phyloP scores from a whole-genome alignment of 1,140 invertebrate genomes.

The Drosophila varians region DNA sequence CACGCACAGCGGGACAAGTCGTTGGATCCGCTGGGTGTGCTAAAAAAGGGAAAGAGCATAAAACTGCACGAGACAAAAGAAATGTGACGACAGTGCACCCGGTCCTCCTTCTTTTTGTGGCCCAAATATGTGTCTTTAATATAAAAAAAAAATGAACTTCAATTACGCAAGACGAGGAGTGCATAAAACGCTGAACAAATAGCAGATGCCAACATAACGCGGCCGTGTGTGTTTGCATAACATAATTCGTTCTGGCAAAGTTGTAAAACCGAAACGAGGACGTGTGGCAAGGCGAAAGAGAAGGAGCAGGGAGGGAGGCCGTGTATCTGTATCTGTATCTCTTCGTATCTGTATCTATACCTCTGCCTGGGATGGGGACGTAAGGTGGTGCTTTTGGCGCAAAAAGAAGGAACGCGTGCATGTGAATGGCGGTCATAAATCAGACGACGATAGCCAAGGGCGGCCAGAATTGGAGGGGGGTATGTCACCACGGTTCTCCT shows the following conservation, averaged over 20 bases:
- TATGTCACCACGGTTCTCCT: slow-evolving; percentile 25
- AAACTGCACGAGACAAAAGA: slow-evolving; percentile 51
- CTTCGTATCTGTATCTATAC: not conserved
- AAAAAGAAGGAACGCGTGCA: slow-evolving; percentile 22
- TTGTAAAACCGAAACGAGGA: slow-evolving; percentile 54
- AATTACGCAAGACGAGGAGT: slow-evolving; percentile 49
- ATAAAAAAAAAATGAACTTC: slow-evolving; percentile 44
- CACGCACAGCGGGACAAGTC: slow-evolving; percentile 42
- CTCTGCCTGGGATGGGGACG: not conserved
- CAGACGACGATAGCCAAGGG: slow-evolving; percentile 49
- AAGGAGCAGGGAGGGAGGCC: not conserved
- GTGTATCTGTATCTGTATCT: not conserved
- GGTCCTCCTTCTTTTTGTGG: not conserved
- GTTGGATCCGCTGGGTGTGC: not conserved
- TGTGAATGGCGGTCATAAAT: slow-evolving; percentile 56
- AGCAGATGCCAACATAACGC: slow-evolving; percentile 31
- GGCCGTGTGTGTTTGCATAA: slow-evolving; percentile 50
- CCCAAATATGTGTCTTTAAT: slow-evolving; percentile 49
- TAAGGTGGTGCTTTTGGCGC: not conserved
- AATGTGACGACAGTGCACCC: slow-evolving; percentile 12
- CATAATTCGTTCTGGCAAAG: slow-evolving; percentile 57
- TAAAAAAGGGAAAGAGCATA: slow-evolving; percentile 26
- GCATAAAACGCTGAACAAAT: slow-evolving; percentile 59
- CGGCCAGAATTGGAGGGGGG: slow-evolving; percentile 11
- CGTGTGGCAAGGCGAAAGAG: slow-evolving; percentile 12